Percentiles rank a stretch among this genome's conserved stretches.
phyloP scores from a whole-genome alignment of 2,113 vertebrate genomes.

The Ceyx melanurus region DNA sequence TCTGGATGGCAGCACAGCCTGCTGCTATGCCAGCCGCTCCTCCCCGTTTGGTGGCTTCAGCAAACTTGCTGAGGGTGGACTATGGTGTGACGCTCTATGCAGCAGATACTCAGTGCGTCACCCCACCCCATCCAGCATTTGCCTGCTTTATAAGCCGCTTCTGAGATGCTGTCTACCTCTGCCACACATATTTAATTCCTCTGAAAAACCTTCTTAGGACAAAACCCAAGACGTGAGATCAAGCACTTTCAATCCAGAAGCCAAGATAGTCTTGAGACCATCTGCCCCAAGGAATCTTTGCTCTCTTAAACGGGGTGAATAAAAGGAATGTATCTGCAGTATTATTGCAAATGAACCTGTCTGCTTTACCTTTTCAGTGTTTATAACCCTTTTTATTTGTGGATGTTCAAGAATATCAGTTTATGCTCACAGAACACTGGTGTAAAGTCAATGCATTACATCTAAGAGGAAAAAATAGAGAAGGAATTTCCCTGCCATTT shows the following conservation, averaged over 20 bases:
- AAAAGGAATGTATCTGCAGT: background rate
- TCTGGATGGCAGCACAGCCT: too few relatives aligned
- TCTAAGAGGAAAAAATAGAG: background rate
- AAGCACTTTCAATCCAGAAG: background rate
- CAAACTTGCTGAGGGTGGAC: too few relatives aligned
- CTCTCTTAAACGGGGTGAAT: background rate
- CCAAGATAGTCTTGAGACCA: background rate
- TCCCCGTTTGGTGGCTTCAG: too few relatives aligned
- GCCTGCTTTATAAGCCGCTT: background rate
- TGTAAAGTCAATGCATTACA: background rate
- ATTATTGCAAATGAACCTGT: background rate
- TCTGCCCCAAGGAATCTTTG: background rate
- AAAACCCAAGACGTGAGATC: background rate
- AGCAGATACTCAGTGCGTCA: background rate
- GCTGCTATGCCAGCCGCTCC: too few relatives aligned
- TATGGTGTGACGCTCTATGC: accelerated
- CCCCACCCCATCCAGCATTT: accelerated
- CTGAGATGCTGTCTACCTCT: background rate
- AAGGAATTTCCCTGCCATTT: background rate
- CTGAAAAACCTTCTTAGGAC: background rate
- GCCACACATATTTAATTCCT: background rate
- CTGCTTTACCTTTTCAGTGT: background rate
- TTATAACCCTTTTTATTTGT: background rate
- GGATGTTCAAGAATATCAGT: background rate
- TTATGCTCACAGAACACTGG: background rate